A percentile compares a stretch with the other conserved stretches of the same genome.
These are phyloP conservation scores for Trachymyrmex cornetzi DNA, from an alignment of 1,140 invertebrate species.

Conservation along the genomic window DNA sequence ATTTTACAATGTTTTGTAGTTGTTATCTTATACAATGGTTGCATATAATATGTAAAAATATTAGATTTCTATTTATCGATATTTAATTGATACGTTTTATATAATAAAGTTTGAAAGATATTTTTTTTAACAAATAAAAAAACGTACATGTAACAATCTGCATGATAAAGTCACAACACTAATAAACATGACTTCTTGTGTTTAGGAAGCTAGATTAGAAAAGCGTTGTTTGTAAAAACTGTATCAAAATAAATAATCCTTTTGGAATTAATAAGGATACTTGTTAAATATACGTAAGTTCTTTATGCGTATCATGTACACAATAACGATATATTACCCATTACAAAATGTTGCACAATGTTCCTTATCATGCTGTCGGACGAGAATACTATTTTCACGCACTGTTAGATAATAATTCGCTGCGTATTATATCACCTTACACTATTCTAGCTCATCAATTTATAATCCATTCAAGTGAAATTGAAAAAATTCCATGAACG, in stretches of 20 bases:
- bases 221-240: conserved; percentile 4
- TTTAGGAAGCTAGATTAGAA: conserved; percentile 4
- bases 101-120: not conserved
- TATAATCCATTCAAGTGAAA: conserved; percentile 37
- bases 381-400: conserved; percentile 43
- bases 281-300: not conserved
- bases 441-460: conserved; percentile 35
- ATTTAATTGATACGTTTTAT: conserved; percentile 18
- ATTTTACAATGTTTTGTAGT: not conserved
- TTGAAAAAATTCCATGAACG: not conserved
- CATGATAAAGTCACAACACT: not conserved
- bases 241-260: conserved; percentile 19
- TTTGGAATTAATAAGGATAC: conserved; percentile 20
- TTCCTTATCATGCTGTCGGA: conserved; percentile 14
- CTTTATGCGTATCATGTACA: not conserved
- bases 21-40: not conserved
- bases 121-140: not conserved
- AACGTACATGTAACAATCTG: not conserved
- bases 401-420: conserved; percentile 43
- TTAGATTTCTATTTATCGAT: conserved; percentile 20
- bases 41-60: conserved; percentile 5
- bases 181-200: conserved; percentile 8
- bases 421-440: conserved; percentile 17
- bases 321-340: conserved; percentile 32
- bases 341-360: conserved; percentile 43